Conservation (phyloP, 2,797 vertebrate species). For the Ataeniobius toweri region DNA sequence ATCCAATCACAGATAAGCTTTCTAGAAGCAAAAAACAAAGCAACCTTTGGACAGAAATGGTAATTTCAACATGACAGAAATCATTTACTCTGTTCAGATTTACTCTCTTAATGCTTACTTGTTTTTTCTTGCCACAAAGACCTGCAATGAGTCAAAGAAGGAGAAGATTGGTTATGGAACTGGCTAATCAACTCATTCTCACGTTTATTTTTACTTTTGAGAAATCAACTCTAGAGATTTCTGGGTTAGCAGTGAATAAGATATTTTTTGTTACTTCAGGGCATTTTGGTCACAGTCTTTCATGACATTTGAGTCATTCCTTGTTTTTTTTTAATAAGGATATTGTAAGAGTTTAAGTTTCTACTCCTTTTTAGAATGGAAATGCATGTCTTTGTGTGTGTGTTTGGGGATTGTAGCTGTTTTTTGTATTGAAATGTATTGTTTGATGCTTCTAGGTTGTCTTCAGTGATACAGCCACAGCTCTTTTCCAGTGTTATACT, state of each 20-base stretch:
- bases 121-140: neutral
- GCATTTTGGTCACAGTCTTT: no score
- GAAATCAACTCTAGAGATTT: neutral
- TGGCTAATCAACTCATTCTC: neutral
- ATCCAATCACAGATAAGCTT: conserved; percentile 20
- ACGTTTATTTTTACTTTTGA: no score
- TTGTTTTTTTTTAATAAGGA: neutral
- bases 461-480: neutral
- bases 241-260: neutral
- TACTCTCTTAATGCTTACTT: no score
- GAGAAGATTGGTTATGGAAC: neutral
- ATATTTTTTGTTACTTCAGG: neutral
- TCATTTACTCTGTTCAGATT: neutral
- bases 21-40: conserved; percentile 19
- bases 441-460: neutral
- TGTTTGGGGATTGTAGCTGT: neutral
- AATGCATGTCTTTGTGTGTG: neutral
- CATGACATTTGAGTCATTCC: neutral
- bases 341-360: neutral
- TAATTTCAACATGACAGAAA: conserved; percentile 3
- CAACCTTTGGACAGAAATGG: conserved; percentile 48
- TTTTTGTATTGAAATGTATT: no score
- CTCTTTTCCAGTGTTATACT: neutral
- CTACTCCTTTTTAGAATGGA: neutral
- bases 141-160: neutral